Evolutionary conservation across 2,113 vertebrate species (phyloP).

Genomic region (Taxidea taxus): DNA sequence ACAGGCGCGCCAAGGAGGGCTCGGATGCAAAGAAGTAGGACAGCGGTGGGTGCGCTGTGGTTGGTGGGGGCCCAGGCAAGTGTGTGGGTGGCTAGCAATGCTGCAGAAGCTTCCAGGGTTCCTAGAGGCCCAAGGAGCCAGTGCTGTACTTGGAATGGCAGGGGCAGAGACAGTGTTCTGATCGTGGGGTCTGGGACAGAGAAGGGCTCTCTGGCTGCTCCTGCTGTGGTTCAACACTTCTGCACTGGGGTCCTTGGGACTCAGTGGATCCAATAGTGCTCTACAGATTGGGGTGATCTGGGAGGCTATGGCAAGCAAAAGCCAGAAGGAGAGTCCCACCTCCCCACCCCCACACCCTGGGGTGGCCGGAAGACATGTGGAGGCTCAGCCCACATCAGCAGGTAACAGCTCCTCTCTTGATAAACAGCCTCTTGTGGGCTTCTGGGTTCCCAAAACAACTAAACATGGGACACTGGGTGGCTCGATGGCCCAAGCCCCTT

Average conservation of each 20-base stretch:
- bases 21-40: background rate
- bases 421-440: background rate
- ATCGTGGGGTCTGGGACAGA: background rate
- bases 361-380: no score
- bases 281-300: background rate
- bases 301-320: background rate
- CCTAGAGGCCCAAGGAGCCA: rapidly evolving
- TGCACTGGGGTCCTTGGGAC: background rate
- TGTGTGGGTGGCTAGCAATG: rapidly evolving
- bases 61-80: background rate
- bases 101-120: background rate
- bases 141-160: background rate
- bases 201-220: background rate
- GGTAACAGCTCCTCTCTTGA: background rate
- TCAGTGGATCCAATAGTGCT: background rate
- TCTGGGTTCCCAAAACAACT: background rate
- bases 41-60: background rate
- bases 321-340: background rate
- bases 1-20: background rate
- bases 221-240: background rate
- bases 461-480: background rate
- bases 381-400: background rate
- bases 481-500: background rate
- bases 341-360: no score
- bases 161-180: background rate